These are phyloP conservation scores for Xiphophorus couchianus DNA, from an alignment of 2,113 vertebrate genomes.

Conservation along the genomic window DNA sequence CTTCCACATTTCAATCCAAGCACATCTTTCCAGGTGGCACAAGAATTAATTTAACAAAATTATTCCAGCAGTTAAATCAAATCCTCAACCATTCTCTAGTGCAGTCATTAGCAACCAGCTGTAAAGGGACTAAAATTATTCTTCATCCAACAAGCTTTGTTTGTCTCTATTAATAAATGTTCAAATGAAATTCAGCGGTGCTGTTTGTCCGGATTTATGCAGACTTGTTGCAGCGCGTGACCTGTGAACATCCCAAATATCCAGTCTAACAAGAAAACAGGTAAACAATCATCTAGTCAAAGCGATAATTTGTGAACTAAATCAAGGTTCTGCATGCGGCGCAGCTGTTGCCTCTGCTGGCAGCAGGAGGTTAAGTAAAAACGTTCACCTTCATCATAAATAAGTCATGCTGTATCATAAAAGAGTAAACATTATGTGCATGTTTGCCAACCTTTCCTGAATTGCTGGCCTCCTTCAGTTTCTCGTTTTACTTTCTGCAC, in stretches of 20 bases:
- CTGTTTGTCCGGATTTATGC: background rate
- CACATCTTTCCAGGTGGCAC: background rate
- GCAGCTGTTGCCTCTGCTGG: background rate
- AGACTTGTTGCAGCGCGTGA: background rate
- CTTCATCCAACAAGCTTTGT: background rate
- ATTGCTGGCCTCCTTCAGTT: slow-evolving; percentile 2
- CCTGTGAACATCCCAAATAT: background rate
- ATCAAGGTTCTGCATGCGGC: background rate
- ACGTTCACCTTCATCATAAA: slow-evolving; percentile 18
- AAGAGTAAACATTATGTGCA: slow-evolving; percentile 14
- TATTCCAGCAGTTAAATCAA: background rate
- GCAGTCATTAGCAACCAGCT: background rate
- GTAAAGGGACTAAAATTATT: background rate
- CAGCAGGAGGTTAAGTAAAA: slow-evolving; percentile 5
- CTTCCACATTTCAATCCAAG: background rate
- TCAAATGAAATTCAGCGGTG: background rate
- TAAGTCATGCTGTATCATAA: slow-evolving; percentile 24
- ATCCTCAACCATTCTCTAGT: background rate
- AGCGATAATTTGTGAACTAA: slow-evolving; percentile 8
- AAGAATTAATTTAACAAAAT: background rate
- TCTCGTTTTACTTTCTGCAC: slow-evolving; percentile 10
- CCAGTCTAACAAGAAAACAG: background rate
- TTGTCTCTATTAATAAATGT: background rate
- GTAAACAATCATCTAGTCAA: background rate
- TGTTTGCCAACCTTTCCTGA: slow-evolving; percentile 20